These are phyloP conservation scores for Acanthaster planci DNA, from an alignment of 35 echinoderm and acorn worm genomes.

Conservation along the genomic window DNA sequence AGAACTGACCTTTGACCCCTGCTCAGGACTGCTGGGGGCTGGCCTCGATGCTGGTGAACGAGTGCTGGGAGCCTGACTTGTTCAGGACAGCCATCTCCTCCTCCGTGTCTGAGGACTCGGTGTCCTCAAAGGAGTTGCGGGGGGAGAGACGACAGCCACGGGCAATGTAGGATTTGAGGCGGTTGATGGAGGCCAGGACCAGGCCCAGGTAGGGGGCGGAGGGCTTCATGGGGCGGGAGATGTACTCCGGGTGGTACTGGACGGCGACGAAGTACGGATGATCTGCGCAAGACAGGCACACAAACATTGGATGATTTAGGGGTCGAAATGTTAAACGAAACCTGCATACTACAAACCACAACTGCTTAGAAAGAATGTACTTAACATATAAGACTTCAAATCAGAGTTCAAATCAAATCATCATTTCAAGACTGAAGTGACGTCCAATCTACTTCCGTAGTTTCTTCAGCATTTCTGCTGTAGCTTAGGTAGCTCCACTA, in stretches of 20 bases:
- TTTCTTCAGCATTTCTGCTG: too few relatives aligned
- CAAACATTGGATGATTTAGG: too few relatives aligned
- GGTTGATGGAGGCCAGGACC: constrained; percentile 76
- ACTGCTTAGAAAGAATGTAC: too few relatives aligned
- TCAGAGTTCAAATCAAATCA: too few relatives aligned
- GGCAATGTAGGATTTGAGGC: constrained; percentile 62
- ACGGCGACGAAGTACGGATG: constrained; percentile 98
- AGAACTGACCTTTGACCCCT: not conserved
- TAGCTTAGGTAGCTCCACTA: too few relatives aligned
- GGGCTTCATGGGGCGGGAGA: constrained; percentile 95
- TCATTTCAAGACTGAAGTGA: too few relatives aligned
- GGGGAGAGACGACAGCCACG: constrained; percentile 86
- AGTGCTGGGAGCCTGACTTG: not conserved
- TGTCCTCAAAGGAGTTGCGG: constrained; percentile 63
- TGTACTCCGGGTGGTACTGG: constrained; percentile 98
- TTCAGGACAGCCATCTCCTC: constrained; percentile 66
- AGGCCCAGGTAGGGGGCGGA: constrained; percentile 93
- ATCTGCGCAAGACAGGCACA: constrained; percentile 35
- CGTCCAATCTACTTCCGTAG: too few relatives aligned
- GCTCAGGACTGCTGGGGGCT: not conserved
- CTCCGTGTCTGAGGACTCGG: constrained; percentile 86
- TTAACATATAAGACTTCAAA: too few relatives aligned
- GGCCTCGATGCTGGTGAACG: not conserved
- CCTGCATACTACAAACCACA: too few relatives aligned
- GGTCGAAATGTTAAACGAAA: too few relatives aligned